Evolutionary conservation across 2,797 vertebrate genomes (phyloP).

Genomic region (Apogon hyalosoma): DNA sequence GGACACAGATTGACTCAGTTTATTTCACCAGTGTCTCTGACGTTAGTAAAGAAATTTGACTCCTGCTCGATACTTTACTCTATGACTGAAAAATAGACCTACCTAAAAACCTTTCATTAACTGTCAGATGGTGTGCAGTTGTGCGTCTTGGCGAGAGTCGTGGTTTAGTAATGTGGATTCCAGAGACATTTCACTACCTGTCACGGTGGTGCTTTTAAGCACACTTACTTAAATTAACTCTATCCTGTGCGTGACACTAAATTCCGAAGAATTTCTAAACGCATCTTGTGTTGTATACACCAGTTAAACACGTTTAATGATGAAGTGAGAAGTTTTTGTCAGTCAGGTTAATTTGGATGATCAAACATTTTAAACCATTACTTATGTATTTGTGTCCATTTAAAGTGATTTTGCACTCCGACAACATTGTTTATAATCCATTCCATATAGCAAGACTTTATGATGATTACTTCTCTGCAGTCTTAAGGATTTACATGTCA

Average conservation of each 20-base stretch:
- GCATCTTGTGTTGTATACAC: constrained; percentile 48
- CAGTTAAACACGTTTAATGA: constrained; percentile 22
- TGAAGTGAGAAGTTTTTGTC: constrained; percentile 23
- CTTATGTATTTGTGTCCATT: constrained; percentile 36
- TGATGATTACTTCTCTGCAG: constrained; percentile 34
- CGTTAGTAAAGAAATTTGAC: constrained; percentile 41
- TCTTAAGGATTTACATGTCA: constrained; percentile 47
- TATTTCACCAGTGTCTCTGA: constrained; percentile 26
- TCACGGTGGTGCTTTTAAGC: constrained; percentile 70
- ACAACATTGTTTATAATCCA: constrained; percentile 67
- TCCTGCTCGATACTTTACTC: constrained; percentile 17
- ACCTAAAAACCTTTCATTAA: constrained; percentile 56
- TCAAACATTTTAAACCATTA: constrained; percentile 26
- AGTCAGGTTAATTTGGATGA: constrained; percentile 30
- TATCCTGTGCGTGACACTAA: constrained; percentile 51
- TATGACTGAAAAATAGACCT: constrained; percentile 18
- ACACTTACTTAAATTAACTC: constrained; percentile 66
- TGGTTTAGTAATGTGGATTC: constrained; percentile 52
- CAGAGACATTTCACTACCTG: constrained; percentile 58
- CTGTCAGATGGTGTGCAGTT: constrained; percentile 34
- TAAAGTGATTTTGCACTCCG: constrained; percentile 60
- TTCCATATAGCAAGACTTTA: constrained; percentile 58
- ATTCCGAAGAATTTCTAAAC: constrained; percentile 52
- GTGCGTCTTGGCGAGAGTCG: constrained; percentile 39
- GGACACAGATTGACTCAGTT: constrained; percentile 36